phyloP scores from a whole-genome alignment of 1,140 invertebrate species.

The Panulirus ornatus region DNA sequence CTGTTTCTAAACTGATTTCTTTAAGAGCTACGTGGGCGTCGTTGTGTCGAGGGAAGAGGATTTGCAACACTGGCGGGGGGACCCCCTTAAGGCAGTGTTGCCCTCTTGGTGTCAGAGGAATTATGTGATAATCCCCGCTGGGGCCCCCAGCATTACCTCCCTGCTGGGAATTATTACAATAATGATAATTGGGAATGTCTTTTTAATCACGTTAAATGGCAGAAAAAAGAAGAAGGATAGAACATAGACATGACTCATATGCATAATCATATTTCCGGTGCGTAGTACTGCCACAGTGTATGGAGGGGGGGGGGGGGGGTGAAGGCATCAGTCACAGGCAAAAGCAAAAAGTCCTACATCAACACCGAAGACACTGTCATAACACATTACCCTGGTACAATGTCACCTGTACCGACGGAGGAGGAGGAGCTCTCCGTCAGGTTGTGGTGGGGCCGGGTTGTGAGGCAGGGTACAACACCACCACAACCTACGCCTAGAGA shows the following conservation, averaged over 20 bases:
- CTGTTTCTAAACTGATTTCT: too few relatives aligned
- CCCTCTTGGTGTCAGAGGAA: slow-evolving; percentile 13
- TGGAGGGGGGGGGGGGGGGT: too few relatives aligned
- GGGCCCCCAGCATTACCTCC: neutral
- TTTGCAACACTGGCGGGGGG: neutral
- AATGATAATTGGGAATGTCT: neutral
- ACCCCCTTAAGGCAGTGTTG: slow-evolving; percentile 11
- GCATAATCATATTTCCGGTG: neutral
- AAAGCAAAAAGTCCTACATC: too few relatives aligned
- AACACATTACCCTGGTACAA: too few relatives aligned
- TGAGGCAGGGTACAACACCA: too few relatives aligned
- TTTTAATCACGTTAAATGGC: neutral
- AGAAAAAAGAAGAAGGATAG: neutral
- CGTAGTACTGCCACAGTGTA: too few relatives aligned
- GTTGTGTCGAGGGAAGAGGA: neutral
- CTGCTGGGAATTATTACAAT: neutral
- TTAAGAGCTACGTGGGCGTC: neutral
- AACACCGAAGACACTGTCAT: too few relatives aligned
- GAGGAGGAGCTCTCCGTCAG: too few relatives aligned
- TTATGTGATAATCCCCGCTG: neutral
- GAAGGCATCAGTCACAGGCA: too few relatives aligned
- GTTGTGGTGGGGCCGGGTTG: too few relatives aligned
- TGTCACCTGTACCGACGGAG: too few relatives aligned
- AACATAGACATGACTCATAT: neutral
- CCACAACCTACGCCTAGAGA: too few relatives aligned